A percentile compares a stretch with the other conserved stretches of the same genome.
phyloP scores from a whole-genome alignment of 2,797 vertebrate genomes.

The Peromyscus melanophrys region DNA sequence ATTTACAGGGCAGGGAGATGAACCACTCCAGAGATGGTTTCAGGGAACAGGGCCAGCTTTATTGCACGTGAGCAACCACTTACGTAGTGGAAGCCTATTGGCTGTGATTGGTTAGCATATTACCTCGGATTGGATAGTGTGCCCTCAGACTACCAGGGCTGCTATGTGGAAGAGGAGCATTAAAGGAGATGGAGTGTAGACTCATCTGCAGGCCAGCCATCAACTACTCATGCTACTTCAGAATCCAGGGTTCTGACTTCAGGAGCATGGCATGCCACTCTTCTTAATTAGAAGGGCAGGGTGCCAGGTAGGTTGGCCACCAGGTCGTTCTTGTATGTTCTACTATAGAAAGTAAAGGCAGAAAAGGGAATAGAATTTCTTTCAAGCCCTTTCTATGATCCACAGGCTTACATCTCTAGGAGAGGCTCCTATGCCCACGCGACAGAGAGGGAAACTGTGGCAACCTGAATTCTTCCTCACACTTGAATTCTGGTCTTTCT shows the following conservation, averaged over 20 bases:
- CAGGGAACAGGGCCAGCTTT: background rate
- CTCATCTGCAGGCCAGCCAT: too few species aligned
- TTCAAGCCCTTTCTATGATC: background rate
- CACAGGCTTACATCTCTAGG: background rate
- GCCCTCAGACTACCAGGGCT: accelerated
- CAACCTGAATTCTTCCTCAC: accelerated
- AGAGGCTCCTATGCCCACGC: background rate
- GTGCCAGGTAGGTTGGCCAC: background rate
- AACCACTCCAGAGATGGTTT: background rate
- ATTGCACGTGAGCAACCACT: background rate
- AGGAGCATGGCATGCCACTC: background rate
- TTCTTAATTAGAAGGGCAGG: background rate
- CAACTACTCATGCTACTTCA: background rate
- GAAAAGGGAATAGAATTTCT: background rate
- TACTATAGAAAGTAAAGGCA: background rate
- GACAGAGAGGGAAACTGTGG: background rate
- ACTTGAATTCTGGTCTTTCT: background rate
- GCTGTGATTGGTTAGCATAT: background rate
- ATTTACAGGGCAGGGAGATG: too few species aligned
- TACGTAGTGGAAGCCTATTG: background rate
- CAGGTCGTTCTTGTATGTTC: too few species aligned
- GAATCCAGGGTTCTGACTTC: background rate
- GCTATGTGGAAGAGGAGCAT: background rate
- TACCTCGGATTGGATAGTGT: background rate
- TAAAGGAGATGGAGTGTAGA: too few species aligned